Base-by-base conservation (phyloP, 2,113 vertebrate species). In the Oenanthe melanoleuca region DNA sequence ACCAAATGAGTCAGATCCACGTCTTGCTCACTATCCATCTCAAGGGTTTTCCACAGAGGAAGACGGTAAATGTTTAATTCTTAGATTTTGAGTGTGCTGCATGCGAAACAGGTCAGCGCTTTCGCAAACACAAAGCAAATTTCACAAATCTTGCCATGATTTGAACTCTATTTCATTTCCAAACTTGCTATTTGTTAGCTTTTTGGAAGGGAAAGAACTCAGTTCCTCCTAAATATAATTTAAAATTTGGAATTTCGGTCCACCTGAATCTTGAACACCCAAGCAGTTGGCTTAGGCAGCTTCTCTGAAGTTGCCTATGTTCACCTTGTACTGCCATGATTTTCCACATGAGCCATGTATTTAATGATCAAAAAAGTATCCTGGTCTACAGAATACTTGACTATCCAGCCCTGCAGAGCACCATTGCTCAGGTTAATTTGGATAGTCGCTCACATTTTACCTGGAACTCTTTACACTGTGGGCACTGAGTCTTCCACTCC, bases 11-110 rank as follows among this genome's bases (percentile, higher is more conserved):
- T 94, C 97, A 38, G 98, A 98, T 82, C 98, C 98, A 37, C 98
- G 98, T 92, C 97, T 98, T 24, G 92, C 95, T 95, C 94, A 97
- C 71, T 97, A 98, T 86, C 98, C 97, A 2, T 80, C 98, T 73
- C 98, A 96, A 95, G 98, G 97, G 86, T 98, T 98, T 91, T 84
- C 98, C 42, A 57, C 98, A 49, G 98, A 98, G 96, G 99, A 99
- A 96, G 99, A 99, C 95, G 99, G 99, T 99, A 98, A 99, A 98
- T 98, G 97, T 85, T 75, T 90, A 37, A 22, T 64, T 77, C 53
- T 79, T 92, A 82, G 60, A 88, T 91, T 95, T 67, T 78, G 82
- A 96, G 53, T 9, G 20, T 73, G 83, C 42, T 72, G 91, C 91
- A 50, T 86, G 89, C 72, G 45, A 23, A 86, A 74, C 0, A 6